Base-by-base conservation (phyloP, 2,888 invertebrate species). In the Campaea margaritaria region DNA sequence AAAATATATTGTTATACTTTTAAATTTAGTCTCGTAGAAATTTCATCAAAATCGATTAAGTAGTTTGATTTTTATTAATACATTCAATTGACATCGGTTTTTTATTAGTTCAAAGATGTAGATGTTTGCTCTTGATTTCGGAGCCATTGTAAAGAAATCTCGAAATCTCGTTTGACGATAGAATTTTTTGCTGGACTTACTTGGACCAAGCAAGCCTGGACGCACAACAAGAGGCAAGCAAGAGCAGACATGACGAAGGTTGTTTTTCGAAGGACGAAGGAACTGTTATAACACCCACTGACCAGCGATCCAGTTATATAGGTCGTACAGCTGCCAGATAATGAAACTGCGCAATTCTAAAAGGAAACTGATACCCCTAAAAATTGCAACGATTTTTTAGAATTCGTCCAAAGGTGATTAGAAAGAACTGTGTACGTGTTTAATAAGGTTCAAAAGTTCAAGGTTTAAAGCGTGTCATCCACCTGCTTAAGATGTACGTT, bases 161-260 rank as follows among this genome's bases (percentile, higher is more conserved):
- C 10, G 31, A 7, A 7, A 31, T 31, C 10, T 21, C 5, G 21
- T 9, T 31, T 7, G 10, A 7, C 4, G 7, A 9, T 12, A 36
- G 36, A 36, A 36, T 1, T n/a, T n/a, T n/a, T 7, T 7, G 31
- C 9, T 2, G n/a, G n/a, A 47, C 62, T 67, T 60, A 74, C 74
- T 65, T 70, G 69, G 14, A 74, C 59, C 53, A 76, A 58, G 61
- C 70, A 70, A 56, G 65, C 69, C 54, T 74, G 75, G 14, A 69
- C 27, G 65, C 68, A 71, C 14, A 75, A 54, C 5, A 69, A 13
- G 9, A 72, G 39, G 9, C 68, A 58, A n/a, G 68, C 51, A 49
- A 71, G 62, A 46, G 61, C 36, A 56, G 65, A 71, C 74, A 75
- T 76, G 52, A 27, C 41, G 31, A 49, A 28, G 28, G 36, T 36